phyloP scores from a whole-genome alignment of 30 jellyfish, hydroid and myxozoan genomes.

The Sanderia malayensis region DNA sequence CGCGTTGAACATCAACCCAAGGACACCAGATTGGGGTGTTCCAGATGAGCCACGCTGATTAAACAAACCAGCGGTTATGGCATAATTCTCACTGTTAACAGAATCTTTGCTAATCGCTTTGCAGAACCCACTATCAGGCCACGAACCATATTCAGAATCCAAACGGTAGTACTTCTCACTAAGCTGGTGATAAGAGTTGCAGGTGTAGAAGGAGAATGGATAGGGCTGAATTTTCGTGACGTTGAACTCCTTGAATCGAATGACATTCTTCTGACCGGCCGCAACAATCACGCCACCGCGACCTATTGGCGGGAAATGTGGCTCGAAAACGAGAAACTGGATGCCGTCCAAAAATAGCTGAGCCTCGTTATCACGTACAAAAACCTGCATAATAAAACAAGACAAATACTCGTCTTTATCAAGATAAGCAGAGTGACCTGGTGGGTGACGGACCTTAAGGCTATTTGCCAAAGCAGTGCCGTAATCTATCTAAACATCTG shows the following conservation, averaged over 20 bases:
- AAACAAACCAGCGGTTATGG: slow-evolving; percentile 55
- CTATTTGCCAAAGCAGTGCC: no score
- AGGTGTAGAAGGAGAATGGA: slow-evolving; percentile 52
- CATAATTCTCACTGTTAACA: slow-evolving; percentile 50
- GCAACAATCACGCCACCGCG: slow-evolving; percentile 85
- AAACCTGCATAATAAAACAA: no score
- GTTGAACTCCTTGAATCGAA: slow-evolving; percentile 57
- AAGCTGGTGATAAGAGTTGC: slow-evolving; percentile 61
- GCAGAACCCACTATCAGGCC: slow-evolving; percentile 92
- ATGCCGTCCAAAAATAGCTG: slow-evolving; percentile 48
- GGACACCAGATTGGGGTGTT: slow-evolving; percentile 55
- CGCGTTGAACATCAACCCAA: slow-evolving; percentile 74
- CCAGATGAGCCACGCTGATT: slow-evolving; percentile 67
- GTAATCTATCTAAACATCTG: no score
- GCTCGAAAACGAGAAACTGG: slow-evolving; percentile 41
- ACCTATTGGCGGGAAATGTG: slow-evolving; percentile 72
- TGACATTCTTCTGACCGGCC: slow-evolving; percentile 64
- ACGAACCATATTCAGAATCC: slow-evolving; percentile 56
- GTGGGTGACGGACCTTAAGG: no score
- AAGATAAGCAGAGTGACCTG: no score
- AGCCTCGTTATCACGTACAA: slow-evolving; percentile 72
- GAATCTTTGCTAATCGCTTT: slow-evolving; percentile 49
- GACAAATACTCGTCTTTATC: neutral
- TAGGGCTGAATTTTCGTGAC: slow-evolving; percentile 50
- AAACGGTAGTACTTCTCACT: slow-evolving; percentile 58